Percentiles rank a stretch among this genome's conserved stretches.
Conservation (phyloP, 2,797 vertebrate species). For the Orestias chungarensis region DNA sequence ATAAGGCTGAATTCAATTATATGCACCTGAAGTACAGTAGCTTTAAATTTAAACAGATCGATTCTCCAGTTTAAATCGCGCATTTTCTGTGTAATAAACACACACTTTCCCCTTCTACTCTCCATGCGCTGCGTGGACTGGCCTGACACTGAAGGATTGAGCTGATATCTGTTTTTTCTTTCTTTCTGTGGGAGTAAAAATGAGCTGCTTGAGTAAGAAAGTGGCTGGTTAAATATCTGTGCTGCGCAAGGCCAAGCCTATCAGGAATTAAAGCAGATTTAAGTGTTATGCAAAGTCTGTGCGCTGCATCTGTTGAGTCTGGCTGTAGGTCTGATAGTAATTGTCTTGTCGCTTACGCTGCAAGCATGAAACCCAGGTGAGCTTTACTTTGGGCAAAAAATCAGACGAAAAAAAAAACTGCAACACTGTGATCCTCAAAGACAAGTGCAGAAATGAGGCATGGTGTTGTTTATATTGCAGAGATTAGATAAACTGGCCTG, state of each 20-base stretch:
- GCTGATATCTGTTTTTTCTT: constrained; percentile 47
- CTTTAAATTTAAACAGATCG: constrained; percentile 76
- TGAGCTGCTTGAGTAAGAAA: constrained; percentile 55
- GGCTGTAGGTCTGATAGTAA: constrained; percentile 68
- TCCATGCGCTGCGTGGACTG: constrained; percentile 23
- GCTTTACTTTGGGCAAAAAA: constrained; percentile 17
- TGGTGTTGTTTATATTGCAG: constrained; percentile 88
- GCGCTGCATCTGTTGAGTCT: constrained; percentile 78
- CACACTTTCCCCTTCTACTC: not conserved
- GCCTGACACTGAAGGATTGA: constrained; percentile 61
- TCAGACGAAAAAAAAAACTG: not conserved
- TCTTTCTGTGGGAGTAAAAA: constrained; percentile 29
- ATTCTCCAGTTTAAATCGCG: constrained; percentile 70
- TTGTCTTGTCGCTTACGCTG: constrained; percentile 46
- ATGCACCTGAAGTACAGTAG: constrained; percentile 77
- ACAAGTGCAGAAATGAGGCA: constrained; percentile 86
- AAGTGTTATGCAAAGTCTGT: constrained; percentile 80
- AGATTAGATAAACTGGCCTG: constrained; percentile 93
- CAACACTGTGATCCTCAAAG: constrained; percentile 73
- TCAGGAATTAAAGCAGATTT: constrained; percentile 83
- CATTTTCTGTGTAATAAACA: constrained; percentile 71
- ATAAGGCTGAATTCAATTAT: constrained; percentile 80
- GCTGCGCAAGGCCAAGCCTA: constrained; percentile 76
- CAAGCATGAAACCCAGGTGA: constrained; percentile 37
- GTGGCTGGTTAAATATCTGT: constrained; percentile 74